Evolutionary conservation across 2,888 invertebrate genomes (phyloP).

Genomic region (Tachystola acroxantha): DNA sequence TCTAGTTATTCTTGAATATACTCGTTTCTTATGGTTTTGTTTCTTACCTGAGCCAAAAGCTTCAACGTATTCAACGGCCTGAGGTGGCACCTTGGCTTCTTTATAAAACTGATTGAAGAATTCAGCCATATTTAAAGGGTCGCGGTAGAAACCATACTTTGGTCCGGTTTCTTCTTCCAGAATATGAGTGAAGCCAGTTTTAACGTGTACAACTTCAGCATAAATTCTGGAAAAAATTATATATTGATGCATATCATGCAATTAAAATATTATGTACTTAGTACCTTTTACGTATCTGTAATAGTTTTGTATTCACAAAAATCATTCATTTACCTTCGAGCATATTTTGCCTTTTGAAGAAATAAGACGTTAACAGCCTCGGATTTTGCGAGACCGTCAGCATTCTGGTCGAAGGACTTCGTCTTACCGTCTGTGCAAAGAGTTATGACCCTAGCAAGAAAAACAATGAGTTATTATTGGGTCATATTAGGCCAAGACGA

Average conservation of each 20-base stretch:
- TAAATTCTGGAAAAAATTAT: conserved; percentile 67
- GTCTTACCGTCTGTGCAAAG: conserved; percentile 89
- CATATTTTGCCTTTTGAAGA: conserved; percentile 81
- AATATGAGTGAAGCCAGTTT: conserved; percentile 77
- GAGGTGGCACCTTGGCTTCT: conserved; percentile 81
- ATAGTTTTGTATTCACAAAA: too few relatives aligned
- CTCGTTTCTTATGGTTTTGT: too few relatives aligned
- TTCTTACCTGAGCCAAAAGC: conserved; percentile 86
- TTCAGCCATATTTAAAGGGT: conserved; percentile 58
- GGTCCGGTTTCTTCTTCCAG: conserved; percentile 62
- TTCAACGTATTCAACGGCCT: conserved; percentile 86
- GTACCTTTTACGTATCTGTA: too few relatives aligned
- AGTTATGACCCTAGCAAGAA: conserved; percentile 38
- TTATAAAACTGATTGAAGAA: conserved; percentile 78
- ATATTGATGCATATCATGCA: too few relatives aligned
- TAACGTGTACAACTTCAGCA: conserved; percentile 82
- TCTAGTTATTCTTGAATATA: too few relatives aligned
- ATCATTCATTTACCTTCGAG: conserved; percentile 54
- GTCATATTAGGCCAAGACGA: too few relatives aligned
- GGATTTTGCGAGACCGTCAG: conserved; percentile 86
- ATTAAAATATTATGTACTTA: too few relatives aligned
- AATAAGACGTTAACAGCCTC: conserved; percentile 84
- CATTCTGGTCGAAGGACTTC: conserved; percentile 90
- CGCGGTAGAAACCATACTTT: conserved; percentile 75
- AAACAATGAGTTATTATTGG: too few relatives aligned